Conservation (phyloP, 2,888 invertebrate species). For the Yponomeuta sedellus region DNA sequence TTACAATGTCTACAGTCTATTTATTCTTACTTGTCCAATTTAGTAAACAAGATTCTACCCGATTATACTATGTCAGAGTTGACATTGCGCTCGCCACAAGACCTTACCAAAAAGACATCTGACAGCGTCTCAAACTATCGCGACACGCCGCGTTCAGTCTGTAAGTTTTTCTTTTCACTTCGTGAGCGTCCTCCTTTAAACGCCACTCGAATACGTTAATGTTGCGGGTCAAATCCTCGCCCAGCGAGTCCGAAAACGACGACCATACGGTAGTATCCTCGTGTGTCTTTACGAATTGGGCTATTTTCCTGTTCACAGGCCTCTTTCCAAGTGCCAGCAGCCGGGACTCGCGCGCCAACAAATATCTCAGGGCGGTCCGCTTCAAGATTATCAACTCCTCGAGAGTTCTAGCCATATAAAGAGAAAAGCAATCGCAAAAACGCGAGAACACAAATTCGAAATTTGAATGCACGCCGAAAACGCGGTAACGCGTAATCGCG, state of each 20-base stretch:
- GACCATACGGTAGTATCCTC: slow-evolving; percentile 45
- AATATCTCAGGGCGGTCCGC: slow-evolving; percentile 46
- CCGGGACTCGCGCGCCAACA: slow-evolving; percentile 51
- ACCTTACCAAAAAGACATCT: slow-evolving; percentile 32
- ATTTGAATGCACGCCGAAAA: neutral
- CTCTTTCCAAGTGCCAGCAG: slow-evolving; percentile 49
- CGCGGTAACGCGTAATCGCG: neutral
- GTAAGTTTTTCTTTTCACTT: slow-evolving; percentile 26
- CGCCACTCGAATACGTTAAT: slow-evolving; percentile 49
- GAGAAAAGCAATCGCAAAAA: slow-evolving; percentile 24
- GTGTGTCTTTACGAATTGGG: slow-evolving; percentile 45
- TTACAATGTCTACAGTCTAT: no score
- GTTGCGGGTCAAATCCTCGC: slow-evolving; percentile 57
- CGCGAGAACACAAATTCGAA: neutral
- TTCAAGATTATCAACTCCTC: slow-evolving; percentile 56
- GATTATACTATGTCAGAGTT: neutral
- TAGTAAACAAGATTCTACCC: no score
- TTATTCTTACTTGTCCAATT: no score
- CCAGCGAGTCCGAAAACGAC: slow-evolving; percentile 47
- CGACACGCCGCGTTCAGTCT: slow-evolving; percentile 37
- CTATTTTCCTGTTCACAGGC: slow-evolving; percentile 57
- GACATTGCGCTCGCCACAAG: neutral
- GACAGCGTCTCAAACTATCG: slow-evolving; percentile 31
- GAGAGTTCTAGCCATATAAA: slow-evolving; percentile 49
- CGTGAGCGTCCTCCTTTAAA: slow-evolving; percentile 24